Evolutionary conservation across 2,888 invertebrate species (phyloP).

Genomic region (Brachyptera putata): DNA sequence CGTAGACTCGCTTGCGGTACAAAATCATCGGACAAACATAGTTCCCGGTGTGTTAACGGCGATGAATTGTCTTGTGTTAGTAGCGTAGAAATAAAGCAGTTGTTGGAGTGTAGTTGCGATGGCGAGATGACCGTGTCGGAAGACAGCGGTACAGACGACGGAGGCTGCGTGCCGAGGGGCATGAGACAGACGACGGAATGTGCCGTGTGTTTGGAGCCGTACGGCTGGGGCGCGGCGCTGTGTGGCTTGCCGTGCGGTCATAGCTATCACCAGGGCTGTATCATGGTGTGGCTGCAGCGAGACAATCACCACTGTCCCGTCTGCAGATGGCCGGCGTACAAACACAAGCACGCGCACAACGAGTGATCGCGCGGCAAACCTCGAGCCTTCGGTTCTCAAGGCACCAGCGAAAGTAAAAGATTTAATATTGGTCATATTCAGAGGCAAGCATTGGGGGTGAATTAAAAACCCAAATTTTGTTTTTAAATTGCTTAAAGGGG

Average conservation of each 20-base stretch:
- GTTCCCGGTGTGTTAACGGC: too few relatives aligned
- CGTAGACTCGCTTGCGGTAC: too few relatives aligned
- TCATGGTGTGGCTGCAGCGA: slow-evolving; percentile 48
- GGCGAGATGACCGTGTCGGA: slow-evolving; percentile 11
- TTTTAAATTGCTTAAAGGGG: too few relatives aligned
- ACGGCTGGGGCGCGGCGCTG: slow-evolving; percentile 41
- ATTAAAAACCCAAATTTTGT: too few relatives aligned
- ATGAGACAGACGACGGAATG: slow-evolving; percentile 45
- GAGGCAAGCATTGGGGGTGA: too few relatives aligned
- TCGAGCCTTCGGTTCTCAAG: too few relatives aligned
- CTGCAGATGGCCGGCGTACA: slow-evolving; percentile 52
- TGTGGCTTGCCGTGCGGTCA: slow-evolving; percentile 52
- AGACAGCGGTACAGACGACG: slow-evolving; percentile 31
- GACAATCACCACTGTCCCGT: slow-evolving; percentile 52
- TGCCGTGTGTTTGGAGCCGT: slow-evolving; percentile 50
- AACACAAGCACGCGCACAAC: too few relatives aligned
- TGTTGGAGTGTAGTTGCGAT: background rate
- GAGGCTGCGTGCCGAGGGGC: slow-evolving; percentile 36
- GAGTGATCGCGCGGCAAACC: too few relatives aligned
- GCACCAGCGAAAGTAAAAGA: too few relatives aligned
- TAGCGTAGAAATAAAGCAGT: background rate
- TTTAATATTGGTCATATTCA: too few relatives aligned
- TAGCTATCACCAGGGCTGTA: slow-evolving; percentile 50
- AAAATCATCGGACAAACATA: too few relatives aligned
- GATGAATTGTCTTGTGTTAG: background rate